Conservation (phyloP, 2,113 vertebrate genomes). For the Cercocebus atys region DNA sequence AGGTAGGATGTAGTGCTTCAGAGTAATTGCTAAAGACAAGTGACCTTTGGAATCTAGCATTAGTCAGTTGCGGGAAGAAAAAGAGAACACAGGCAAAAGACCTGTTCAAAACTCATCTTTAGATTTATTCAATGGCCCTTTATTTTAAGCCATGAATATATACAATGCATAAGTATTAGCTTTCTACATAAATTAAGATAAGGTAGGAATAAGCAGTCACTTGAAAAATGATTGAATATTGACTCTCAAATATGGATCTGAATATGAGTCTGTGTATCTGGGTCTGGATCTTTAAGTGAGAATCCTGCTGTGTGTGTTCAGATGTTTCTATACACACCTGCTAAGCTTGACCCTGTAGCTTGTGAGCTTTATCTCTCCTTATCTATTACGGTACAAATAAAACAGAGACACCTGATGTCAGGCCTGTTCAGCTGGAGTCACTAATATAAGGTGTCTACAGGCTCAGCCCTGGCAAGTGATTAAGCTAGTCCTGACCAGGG, state of each 20-base stretch:
- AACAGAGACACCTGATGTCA: neutral
- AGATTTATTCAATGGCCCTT: constrained; percentile 52
- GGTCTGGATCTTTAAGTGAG: constrained; percentile 13
- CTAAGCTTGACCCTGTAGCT: neutral
- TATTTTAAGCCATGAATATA: constrained; percentile 54
- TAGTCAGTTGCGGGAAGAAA: constrained; percentile 60
- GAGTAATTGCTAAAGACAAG: constrained; percentile 71
- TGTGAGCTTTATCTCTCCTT: neutral
- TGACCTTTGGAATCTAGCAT: constrained; percentile 74
- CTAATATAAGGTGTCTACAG: neutral
- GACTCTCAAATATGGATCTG: constrained; percentile 24
- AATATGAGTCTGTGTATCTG: neutral
- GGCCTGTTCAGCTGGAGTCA: neutral
- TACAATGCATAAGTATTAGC: constrained; percentile 22
- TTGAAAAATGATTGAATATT: constrained; percentile 49
- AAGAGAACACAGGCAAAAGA: constrained; percentile 55
- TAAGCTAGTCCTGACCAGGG: neutral
- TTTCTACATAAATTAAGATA: constrained; percentile 52
- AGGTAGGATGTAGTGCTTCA: constrained; percentile 63
- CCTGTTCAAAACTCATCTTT: constrained; percentile 58
- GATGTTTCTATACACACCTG: neutral
- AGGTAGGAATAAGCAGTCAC: constrained; percentile 4
- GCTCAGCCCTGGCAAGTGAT: neutral
- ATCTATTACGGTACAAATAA: constrained; percentile 6
- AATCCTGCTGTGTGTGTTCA: neutral